Base-by-base conservation (phyloP, 2,888 invertebrate genomes). In the Caenorhabditis auriculariae region DNA sequence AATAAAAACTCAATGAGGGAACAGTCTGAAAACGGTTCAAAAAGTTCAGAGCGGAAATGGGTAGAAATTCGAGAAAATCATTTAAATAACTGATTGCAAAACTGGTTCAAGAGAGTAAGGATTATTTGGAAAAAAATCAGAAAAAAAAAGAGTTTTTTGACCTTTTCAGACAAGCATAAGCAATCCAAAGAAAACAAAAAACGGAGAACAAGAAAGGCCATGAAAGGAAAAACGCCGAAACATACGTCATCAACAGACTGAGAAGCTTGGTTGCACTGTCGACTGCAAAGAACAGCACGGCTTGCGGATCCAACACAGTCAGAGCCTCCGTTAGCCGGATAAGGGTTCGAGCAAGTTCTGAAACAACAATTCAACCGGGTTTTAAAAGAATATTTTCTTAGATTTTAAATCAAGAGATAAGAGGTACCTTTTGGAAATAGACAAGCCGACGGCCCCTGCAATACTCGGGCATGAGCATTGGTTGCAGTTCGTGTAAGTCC, bases 311-410 rank as follows among this genome's bases (percentile, higher is more conserved):
- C 81, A 7, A 55, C 54, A 54, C 81, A 81, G 17, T 78, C 76
- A 19, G 64, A 53, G 26, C 81, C 81, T 3, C 81, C 81, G 56
- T 81, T 82, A 0, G 59, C 50, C 9, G 81, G 81, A 17, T 72
- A 59, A 6, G 81, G 81, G 48, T 68, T 74, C 17, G 75, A 71
- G 58, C 81, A 81, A 2, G 75, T 69, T 55, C 75, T 44, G 17
- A 70, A 53, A 6, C 43, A 54, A 21, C 60, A 65, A 21, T 39
- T 28, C 44, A 19, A 19, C 12, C 44, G 12, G 17, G 24, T 26
- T 9, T 2, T 12, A 41, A 9, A 41, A 1, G 9, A 6, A 17
- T 15, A n/a, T n/a, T n/a, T n/a, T n/a, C n/a, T n/a, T n/a, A n/a
- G 46, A 32, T 4, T 6, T 24, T 4, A 23, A 27, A 38, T 38